A percentile compares a stretch with the other conserved stretches of the same genome.
Conservation (phyloP, 53 echinoderm and acorn worm genomes). For the Hippasteria phrygiana region DNA sequence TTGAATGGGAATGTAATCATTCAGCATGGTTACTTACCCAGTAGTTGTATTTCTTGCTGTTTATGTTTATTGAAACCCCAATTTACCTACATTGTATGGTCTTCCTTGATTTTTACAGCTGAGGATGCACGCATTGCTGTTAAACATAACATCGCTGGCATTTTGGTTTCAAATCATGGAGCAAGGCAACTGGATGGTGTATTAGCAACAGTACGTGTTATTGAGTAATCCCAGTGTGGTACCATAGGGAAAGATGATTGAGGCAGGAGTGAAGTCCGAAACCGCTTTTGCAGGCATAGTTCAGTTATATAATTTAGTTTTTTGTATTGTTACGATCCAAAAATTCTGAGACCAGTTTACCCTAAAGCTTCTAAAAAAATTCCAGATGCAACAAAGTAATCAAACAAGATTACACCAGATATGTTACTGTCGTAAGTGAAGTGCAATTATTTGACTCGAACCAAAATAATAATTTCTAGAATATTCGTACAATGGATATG, state of each 20-base stretch:
- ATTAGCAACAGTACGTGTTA: constrained; percentile 50
- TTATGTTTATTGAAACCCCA: background rate
- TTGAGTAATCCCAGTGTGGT: background rate
- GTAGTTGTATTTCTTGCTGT: background rate
- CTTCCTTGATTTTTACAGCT: constrained; percentile 28
- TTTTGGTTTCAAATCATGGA: constrained; percentile 72
- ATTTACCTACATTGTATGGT: background rate
- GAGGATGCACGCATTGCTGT: constrained; percentile 65
- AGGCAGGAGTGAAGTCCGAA: background rate
- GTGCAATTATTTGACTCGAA: too few species aligned
- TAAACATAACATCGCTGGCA: constrained; percentile 62
- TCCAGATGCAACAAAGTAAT: too few species aligned
- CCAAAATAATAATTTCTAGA: too few species aligned
- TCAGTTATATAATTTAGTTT: too few species aligned
- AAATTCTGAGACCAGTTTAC: too few species aligned
- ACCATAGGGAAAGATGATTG: background rate
- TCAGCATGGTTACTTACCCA: background rate
- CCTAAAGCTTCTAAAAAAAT: too few species aligned
- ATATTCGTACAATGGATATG: too few species aligned
- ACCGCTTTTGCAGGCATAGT: background rate
- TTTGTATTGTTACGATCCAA: too few species aligned
- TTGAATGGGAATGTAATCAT: too few species aligned
- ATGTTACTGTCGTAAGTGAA: too few species aligned
- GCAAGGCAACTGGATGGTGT: constrained; percentile 69
- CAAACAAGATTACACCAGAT: too few species aligned